phyloP scores from a whole-genome alignment of 2,888 invertebrate genomes.

The Cephus rjabovi region DNA sequence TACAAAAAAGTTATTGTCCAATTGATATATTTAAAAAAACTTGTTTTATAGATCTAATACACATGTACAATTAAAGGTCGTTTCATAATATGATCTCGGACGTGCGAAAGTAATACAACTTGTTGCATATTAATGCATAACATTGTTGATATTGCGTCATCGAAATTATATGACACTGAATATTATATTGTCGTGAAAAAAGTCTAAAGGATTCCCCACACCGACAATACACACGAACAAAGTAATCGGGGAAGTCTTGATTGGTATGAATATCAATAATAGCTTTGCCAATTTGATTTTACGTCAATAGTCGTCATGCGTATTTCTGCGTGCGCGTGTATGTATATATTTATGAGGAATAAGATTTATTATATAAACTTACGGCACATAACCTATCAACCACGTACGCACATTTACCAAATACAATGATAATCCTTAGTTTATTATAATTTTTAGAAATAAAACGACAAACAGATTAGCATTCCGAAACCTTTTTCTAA shows the following conservation, averaged over 20 bases:
- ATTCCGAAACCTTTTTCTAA: not conserved
- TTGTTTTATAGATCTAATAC: not conserved
- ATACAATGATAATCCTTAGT: not conserved
- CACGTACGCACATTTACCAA: not conserved
- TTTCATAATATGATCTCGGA: not conserved
- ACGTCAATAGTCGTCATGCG: not conserved
- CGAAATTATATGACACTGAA: not conserved
- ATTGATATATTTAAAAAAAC: not conserved
- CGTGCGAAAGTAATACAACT: not conserved
- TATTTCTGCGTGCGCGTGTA: fast-evolving
- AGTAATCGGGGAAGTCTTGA: not conserved
- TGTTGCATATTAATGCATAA: not conserved
- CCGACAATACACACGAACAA: not conserved
- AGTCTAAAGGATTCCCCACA: not conserved
- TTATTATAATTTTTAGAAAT: not conserved
- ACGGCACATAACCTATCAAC: not conserved
- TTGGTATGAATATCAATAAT: not conserved
- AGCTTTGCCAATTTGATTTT: not conserved
- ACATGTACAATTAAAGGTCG: not conserved
- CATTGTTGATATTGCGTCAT: not conserved
- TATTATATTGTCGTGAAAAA: not conserved
- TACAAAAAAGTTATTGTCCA: not conserved
- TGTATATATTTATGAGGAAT: not conserved
- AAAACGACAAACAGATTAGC: not conserved
- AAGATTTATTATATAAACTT: not conserved